These are phyloP conservation scores for Drosophila pectinifera DNA, from an alignment of 1,140 invertebrate genomes.

Conservation along the genomic window DNA sequence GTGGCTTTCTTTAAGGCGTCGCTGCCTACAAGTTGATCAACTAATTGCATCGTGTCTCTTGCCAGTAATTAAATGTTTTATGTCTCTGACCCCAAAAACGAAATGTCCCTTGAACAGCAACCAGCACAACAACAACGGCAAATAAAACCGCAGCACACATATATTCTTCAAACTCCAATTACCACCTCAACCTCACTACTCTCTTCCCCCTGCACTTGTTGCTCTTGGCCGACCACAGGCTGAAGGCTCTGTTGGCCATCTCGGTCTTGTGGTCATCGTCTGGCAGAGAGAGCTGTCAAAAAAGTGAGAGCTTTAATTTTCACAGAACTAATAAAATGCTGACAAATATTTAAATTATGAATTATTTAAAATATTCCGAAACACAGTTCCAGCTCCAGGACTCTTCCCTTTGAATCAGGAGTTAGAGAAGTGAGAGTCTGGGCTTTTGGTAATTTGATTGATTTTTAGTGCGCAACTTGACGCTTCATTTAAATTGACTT, in stretches of 20 bases:
- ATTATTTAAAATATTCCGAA: too few relatives aligned
- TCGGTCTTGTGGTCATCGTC: conserved; percentile 40
- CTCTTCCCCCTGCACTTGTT: conserved; percentile 25
- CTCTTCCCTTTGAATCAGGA: too few relatives aligned
- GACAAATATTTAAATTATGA: too few relatives aligned
- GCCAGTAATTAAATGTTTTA: conserved; percentile 51
- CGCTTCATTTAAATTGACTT: background rate
- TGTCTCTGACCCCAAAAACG: conserved; percentile 29
- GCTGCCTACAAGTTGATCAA: conserved; percentile 34
- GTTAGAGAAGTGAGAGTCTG: background rate
- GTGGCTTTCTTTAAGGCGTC: conserved; percentile 23
- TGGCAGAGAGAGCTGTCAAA: background rate
- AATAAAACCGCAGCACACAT: conserved; percentile 8
- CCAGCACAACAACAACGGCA: conserved; percentile 4
- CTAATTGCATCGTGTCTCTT: conserved; percentile 31
- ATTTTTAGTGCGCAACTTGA: background rate
- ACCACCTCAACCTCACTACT: background rate
- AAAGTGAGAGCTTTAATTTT: background rate
- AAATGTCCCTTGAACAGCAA: conserved; percentile 9
- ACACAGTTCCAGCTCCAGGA: too few relatives aligned
- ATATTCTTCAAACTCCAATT: conserved; percentile 22
- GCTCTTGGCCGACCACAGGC: conserved; percentile 57
- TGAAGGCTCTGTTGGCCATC: conserved; percentile 27
- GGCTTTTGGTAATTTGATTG: too few relatives aligned
- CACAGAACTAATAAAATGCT: too few relatives aligned